These are phyloP conservation scores for Athetis lepigone DNA, from an alignment of 2,888 invertebrate genomes.

Conservation along the genomic window DNA sequence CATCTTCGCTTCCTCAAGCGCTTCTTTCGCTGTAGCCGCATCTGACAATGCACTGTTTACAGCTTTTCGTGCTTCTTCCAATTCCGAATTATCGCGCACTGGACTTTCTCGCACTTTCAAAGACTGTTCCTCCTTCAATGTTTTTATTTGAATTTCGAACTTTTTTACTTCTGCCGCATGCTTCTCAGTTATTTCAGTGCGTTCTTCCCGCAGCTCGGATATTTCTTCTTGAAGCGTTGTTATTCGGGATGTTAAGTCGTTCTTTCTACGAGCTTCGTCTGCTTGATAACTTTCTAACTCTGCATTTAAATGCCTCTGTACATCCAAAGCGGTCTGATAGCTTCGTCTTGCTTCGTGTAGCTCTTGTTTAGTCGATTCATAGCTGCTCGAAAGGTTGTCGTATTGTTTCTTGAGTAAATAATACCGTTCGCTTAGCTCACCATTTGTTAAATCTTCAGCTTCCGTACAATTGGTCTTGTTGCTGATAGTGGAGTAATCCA, in stretches of 20 bases:
- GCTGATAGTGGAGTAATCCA: constrained; percentile 87
- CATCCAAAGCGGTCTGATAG: constrained; percentile 85
- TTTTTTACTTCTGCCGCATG: constrained; percentile 79
- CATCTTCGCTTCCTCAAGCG: constrained; percentile 76
- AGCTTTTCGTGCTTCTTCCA: constrained; percentile 79
- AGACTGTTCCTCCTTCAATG: constrained; percentile 80
- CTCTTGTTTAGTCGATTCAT: constrained; percentile 84
- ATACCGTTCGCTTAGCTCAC: constrained; percentile 83
- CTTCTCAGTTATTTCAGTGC: constrained; percentile 75
- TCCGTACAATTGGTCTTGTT: constrained; percentile 84
- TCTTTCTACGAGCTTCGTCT: constrained; percentile 76
- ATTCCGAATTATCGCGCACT: constrained; percentile 78
- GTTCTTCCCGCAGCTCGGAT: constrained; percentile 77
- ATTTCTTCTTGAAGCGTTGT: constrained; percentile 83
- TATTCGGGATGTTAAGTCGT: constrained; percentile 77
- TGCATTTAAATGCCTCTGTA: constrained; percentile 83
- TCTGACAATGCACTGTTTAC: constrained; percentile 76
- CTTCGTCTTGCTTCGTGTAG: constrained; percentile 83
- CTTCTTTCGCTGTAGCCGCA: constrained; percentile 73
- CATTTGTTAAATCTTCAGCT: constrained; percentile 80
- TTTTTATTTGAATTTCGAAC: constrained; percentile 76
- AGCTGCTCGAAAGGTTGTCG: constrained; percentile 78
- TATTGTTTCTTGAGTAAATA: constrained; percentile 84
- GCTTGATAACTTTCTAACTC: constrained; percentile 84
- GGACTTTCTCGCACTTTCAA: constrained; percentile 76